Evolutionary conservation across 2,797 vertebrate species (phyloP).

Genomic region (Capromys pilorides): DNA sequence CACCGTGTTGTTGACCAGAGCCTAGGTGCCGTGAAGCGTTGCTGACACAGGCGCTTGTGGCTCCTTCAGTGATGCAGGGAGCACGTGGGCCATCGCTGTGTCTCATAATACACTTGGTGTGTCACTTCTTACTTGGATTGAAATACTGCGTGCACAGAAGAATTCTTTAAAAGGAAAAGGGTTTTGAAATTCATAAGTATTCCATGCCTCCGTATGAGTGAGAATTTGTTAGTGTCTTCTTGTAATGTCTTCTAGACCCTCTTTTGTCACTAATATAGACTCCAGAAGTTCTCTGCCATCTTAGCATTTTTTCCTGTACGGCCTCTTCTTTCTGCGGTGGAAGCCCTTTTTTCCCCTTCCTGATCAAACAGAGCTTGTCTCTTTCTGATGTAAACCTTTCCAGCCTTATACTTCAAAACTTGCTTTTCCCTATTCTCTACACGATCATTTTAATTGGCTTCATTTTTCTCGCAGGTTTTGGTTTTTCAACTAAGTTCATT

Average conservation of each 20-base stretch:
- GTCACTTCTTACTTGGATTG: neutral
- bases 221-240: no score
- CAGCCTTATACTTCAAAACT: slow-evolving; percentile 22
- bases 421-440: slow-evolving; percentile 9
- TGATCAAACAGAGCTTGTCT: neutral
- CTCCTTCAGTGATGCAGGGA: neutral
- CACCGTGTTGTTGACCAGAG: slow-evolving; percentile 34
- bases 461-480: neutral
- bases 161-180: neutral
- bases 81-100: neutral
- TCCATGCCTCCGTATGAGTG: neutral
- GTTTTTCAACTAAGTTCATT: slow-evolving; percentile 17
- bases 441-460: neutral
- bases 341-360: neutral
- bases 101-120: neutral
- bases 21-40: neutral
- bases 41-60: neutral
- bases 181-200: neutral
- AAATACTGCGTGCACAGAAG: neutral
- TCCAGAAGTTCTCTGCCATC: neutral
- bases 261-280: no score
- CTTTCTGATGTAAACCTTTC: slow-evolving; percentile 42
- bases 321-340: slow-evolving; percentile 10
- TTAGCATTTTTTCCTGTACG: neutral
- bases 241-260: no score